A percentile compares a stretch with the other conserved stretches of the same genome.
Conservation (phyloP, 2,113 vertebrate species). For the Anguilla rostrata region DNA sequence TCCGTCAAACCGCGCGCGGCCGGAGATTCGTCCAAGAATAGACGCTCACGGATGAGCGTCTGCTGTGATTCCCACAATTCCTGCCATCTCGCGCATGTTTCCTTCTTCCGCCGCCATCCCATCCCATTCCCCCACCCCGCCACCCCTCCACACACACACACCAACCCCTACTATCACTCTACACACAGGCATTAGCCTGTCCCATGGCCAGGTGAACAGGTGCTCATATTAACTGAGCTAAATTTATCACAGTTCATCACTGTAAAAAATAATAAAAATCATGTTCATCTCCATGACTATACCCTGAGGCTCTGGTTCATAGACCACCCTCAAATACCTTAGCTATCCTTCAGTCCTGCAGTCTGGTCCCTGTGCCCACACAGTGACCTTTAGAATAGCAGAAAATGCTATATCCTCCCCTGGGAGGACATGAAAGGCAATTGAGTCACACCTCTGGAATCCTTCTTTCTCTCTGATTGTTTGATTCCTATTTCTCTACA, state of each 20-base stretch:
- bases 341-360: no score
- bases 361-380: constrained; percentile 2
- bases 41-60: constrained; percentile 34
- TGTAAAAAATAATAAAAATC: no score
- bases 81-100: neutral
- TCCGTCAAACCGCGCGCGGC: constrained; percentile 45
- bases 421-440: constrained; percentile 13
- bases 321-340: no score
- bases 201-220: neutral
- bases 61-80: neutral
- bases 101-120: neutral
- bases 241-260: neutral
- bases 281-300: no score
- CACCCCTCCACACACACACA: neutral
- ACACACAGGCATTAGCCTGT: neutral
- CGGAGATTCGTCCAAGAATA: constrained; percentile 53
- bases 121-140: neutral
- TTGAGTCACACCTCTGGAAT: constrained; percentile 47
- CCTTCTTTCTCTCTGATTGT: constrained; percentile 22
- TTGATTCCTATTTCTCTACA: constrained; percentile 40
- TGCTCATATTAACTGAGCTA: neutral
- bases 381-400: constrained; percentile 41
- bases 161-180: neutral
- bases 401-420: constrained; percentile 55
- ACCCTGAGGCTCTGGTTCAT: no score